Base-by-base conservation (phyloP, 1,140 invertebrate genomes). In the Hylaeus anthracinus region DNA sequence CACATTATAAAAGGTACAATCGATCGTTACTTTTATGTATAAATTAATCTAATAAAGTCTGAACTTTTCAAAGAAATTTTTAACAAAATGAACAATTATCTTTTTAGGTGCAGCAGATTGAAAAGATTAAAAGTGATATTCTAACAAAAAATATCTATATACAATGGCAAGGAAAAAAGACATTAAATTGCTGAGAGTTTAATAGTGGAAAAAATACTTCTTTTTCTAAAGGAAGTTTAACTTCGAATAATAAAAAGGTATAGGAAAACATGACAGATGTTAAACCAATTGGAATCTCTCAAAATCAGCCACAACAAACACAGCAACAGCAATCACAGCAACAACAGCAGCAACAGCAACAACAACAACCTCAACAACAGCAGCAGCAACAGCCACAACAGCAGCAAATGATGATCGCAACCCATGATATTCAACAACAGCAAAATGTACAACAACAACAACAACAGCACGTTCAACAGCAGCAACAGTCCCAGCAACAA, bases 371-470 rank as follows among this genome's bases (percentile, higher is more conserved):
- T 66, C 89, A 92, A 10, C 94, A 94, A 66, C 93, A 94, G 55
- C 91, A 94, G 78, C 93, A 94, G 66, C 93, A 92, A 87, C 84
- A 89, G 51, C 91, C 94, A 75, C 93, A 93, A 61, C 93, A 91
- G 58, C 91, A 94, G 77, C 94, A 91, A 89, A 92, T 92, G 86
- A 92, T 92, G 89, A 92, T 92, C 64, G 79, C 89, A 2, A 87
- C 90, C 12, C 91, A 92, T 67, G 91, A 94, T 51, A 92, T 85
- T 87, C 92, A 90, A 82, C 92, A 94, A 84, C 89, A 91, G 88
- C 90, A 94, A 92, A 94, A 94, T 86, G 94, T 94, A 14, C 94
- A 95, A 72, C 94, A 94, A 72, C 93, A 91, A 89, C 90, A 92
- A 26, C 84, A 94, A 90, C 84, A 94, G 90, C 88, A 92, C 88